phyloP scores from a whole-genome alignment of 2,113 vertebrate species.

The Odontophorus gujanensis region DNA sequence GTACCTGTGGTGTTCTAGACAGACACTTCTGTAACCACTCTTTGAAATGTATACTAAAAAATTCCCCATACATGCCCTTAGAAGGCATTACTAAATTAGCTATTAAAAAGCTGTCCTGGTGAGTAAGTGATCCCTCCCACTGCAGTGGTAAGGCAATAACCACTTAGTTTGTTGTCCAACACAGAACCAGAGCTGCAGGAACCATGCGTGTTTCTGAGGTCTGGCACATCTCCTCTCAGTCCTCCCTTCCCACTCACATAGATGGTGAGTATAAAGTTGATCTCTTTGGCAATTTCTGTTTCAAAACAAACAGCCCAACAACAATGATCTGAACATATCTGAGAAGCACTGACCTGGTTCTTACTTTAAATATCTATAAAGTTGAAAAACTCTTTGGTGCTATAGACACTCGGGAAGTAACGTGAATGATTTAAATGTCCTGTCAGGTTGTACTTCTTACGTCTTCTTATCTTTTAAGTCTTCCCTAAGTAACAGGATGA shows the following conservation, averaged over 20 bases:
- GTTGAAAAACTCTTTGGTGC: not conserved
- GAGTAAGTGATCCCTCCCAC: not conserved
- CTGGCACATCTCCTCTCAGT: not conserved
- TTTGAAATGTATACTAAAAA: not conserved
- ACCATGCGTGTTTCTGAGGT: accelerated
- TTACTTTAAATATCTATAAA: not conserved
- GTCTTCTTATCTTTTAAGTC: not conserved
- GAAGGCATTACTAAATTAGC: not conserved
- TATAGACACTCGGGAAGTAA: not conserved
- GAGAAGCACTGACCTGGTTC: not conserved
- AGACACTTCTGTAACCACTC: not conserved
- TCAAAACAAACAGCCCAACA: not conserved
- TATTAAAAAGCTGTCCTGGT: not conserved
- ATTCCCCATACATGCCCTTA: not conserved
- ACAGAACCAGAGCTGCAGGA: not conserved
- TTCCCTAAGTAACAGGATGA: not conserved
- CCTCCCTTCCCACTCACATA: not conserved
- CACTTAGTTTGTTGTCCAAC: not conserved
- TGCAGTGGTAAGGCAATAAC: not conserved
- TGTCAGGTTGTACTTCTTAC: not conserved
- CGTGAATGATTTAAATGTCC: not conserved
- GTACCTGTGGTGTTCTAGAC: constrained; percentile 39
- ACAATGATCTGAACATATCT: not conserved
- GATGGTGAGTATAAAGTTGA: not conserved
- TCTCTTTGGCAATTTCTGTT: not conserved